Base-by-base conservation (phyloP, 2,113 vertebrate species). In the Megaceryle torquata region DNA sequence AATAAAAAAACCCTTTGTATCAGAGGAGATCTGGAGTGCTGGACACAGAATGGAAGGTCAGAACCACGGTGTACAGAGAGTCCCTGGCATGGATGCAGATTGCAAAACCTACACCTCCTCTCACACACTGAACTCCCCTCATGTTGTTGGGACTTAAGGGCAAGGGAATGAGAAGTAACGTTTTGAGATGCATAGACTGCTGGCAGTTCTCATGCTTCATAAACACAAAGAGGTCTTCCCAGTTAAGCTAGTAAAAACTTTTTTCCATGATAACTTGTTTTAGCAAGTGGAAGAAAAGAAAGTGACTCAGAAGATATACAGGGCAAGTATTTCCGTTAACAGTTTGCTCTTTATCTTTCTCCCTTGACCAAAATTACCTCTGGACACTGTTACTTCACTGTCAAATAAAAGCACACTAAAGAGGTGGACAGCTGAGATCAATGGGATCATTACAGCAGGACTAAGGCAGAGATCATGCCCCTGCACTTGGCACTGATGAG, bases 261-360 rank as follows among this genome's bases (percentile, higher is more conserved):
- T 86, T 59, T 92, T 51, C 84, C 39, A 56, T 44, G 25, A 13
- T 91, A 93, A 93, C 65, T 87, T 86, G 72, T 81, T 96, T 89
- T 78, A 87, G 60, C 87, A 87, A 78, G 78, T 5, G 22, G 51
- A 75, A 80, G 46, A 79, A 65, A 87, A 63, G 64, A 80, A 89
- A 67, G 61, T 44, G 4, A 91, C 69, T 95, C 76, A 13, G 24
- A n/a, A 64, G 53, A 82, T n/a, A 76, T 2, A 80, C 29, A 65
- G 8, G 65, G 65, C 77, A 95, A 89, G 15, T 41, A 86, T 31
- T 92, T 84, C 64, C 18, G 4, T 69, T 75, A 81, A 28, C 44
- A 4, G 6, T 24, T 37, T 10, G 6, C 11, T 64, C 63, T 28
- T 91, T 43, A 51, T 60, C 76, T 48, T 78, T 59, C 72, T 94